Percentiles rank a stretch among this genome's conserved stretches.
Conservation (phyloP, 2,113 vertebrate species). For the Leucosticte australis region DNA sequence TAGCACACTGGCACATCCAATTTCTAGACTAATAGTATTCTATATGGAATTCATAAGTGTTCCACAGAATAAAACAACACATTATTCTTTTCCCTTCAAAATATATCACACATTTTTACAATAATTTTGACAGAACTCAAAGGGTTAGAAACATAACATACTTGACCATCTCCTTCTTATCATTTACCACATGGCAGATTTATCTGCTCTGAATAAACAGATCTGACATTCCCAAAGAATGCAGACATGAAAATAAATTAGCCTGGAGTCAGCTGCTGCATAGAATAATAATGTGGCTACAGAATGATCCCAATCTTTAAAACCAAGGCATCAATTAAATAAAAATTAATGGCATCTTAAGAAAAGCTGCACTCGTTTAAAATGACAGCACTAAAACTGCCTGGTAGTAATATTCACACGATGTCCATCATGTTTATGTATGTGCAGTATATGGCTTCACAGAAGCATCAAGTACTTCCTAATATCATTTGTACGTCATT, state of each 20-base stretch:
- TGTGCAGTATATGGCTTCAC: background rate
- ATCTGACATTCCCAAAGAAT: background rate
- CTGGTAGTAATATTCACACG: background rate
- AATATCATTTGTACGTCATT: background rate
- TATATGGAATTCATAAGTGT: background rate
- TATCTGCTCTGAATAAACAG: conserved; percentile 51
- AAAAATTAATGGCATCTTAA: conserved; percentile 22
- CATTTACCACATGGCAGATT: conserved; percentile 15
- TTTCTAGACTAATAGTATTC: conserved; percentile 11
- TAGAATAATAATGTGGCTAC: conserved; percentile 31
- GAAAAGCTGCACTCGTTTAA: background rate
- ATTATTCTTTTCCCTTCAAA: conserved; percentile 17
- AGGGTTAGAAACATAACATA: conserved; percentile 34
- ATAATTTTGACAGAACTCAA: conserved; percentile 45
- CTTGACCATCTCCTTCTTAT: conserved; percentile 4
- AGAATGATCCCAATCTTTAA: conserved; percentile 13
- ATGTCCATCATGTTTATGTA: background rate
- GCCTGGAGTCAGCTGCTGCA: background rate
- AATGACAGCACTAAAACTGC: background rate
- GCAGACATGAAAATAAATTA: conserved; percentile 34
- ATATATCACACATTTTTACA: conserved; percentile 30
- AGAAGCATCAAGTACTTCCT: background rate
- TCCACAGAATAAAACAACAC: conserved; percentile 13
- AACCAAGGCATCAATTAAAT: conserved; percentile 34
- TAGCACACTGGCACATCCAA: background rate